Evolutionary conservation across 2,888 invertebrate genomes (phyloP).

Genomic region (Melinaea marsaeus): DNA sequence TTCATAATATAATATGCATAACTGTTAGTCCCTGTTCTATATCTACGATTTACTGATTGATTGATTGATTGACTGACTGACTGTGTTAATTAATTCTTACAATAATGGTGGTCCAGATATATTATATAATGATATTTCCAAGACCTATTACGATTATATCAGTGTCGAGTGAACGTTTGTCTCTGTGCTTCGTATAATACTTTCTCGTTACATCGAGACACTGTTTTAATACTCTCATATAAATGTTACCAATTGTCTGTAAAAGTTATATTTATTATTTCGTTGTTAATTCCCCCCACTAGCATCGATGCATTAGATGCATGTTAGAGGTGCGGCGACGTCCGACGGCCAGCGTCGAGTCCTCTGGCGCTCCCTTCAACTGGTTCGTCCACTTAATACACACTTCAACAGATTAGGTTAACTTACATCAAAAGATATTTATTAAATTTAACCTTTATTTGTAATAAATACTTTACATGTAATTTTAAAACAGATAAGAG

Average conservation of each 20-base stretch:
- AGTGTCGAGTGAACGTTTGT: too few relatives aligned
- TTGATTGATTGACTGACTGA: too few relatives aligned
- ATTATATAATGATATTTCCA: too few relatives aligned
- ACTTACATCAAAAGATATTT: constrained; percentile 61
- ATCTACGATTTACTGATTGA: too few relatives aligned
- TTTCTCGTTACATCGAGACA: neutral
- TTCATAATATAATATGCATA: too few relatives aligned
- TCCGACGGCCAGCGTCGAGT: constrained; percentile 51
- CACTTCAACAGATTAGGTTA: constrained; percentile 65
- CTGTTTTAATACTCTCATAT: constrained; percentile 6
- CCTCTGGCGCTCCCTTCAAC: constrained; percentile 52
- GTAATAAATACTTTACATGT: constrained; percentile 65
- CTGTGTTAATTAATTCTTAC: too few relatives aligned
- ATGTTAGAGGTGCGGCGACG: constrained; percentile 48
- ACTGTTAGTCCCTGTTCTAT: too few relatives aligned
- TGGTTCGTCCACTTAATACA: constrained; percentile 41
- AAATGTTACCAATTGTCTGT: constrained; percentile 12
- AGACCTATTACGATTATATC: too few relatives aligned
- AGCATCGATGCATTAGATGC: constrained; percentile 36
- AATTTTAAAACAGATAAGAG: constrained; percentile 47
- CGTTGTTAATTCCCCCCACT: constrained; percentile 36
- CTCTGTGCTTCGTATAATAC: neutral
- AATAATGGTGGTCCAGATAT: too few relatives aligned
- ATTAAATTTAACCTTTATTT: constrained; percentile 68
- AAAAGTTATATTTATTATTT: constrained; percentile 11